These are phyloP conservation scores for Drosophila funebris DNA, from an alignment of 1,140 invertebrate genomes.

Conservation along the genomic window DNA sequence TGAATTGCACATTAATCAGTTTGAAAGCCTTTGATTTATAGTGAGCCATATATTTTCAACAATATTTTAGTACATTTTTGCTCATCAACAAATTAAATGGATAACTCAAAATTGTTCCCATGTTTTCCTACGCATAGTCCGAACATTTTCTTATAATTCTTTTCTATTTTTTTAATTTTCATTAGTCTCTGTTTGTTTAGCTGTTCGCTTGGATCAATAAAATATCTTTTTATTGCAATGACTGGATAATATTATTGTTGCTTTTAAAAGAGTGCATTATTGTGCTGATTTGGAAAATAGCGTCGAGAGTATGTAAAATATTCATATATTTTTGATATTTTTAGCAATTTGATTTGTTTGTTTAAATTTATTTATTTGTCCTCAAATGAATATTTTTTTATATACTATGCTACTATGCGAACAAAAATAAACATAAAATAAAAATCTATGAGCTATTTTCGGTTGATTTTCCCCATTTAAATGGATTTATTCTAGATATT, in stretches of 20 bases:
- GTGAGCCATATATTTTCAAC: constrained; percentile 8
- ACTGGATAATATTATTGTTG: constrained; percentile 14
- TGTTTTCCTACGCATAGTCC: neutral
- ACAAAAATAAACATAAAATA: constrained; percentile 5
- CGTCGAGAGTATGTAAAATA: neutral
- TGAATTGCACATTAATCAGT: constrained; percentile 6
- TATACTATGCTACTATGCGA: neutral
- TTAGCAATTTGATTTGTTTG: constrained; percentile 15
- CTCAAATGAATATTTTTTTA: constrained; percentile 32
- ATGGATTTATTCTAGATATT: no score
- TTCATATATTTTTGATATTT: constrained; percentile 14
- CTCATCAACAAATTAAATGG: neutral
- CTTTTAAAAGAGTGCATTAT: neutral
- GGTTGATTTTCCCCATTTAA: neutral
- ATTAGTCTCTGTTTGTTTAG: constrained; percentile 8
- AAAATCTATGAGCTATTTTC: constrained; percentile 6
- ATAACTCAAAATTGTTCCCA: constrained; percentile 24
- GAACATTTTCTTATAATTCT: constrained; percentile 14
- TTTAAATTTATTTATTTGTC: constrained; percentile 60
- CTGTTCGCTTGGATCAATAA: constrained; percentile 16
- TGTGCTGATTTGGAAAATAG: neutral
- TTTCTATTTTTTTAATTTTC: neutral
- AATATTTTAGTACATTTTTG: constrained; percentile 22
- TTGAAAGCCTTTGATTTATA: constrained; percentile 10
- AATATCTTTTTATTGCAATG: constrained; percentile 15